Evolutionary conservation across 2,888 invertebrate genomes (phyloP).

Genomic region (Falcaria lacertinaria): DNA sequence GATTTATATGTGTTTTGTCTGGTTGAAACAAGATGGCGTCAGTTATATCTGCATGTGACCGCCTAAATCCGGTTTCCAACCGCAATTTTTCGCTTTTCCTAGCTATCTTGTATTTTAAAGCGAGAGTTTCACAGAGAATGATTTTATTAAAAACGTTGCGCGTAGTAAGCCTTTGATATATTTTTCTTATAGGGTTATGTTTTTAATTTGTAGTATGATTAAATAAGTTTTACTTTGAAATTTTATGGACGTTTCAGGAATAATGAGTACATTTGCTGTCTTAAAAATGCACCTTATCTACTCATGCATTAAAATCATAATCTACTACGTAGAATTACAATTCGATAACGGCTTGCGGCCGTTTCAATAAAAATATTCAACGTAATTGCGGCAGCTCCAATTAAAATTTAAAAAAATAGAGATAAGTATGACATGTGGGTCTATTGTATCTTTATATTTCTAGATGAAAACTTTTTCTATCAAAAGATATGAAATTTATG

Average conservation of each 20-base stretch:
- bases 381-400: no score
- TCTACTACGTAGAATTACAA: no score
- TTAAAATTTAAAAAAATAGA: no score
- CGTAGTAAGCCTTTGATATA: constrained; percentile 8
- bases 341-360: no score
- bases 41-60: constrained; percentile 59
- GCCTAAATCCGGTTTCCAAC: constrained; percentile 40
- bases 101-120: constrained; percentile 42
- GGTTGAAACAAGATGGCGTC: constrained; percentile 55
- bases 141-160: constrained; percentile 37
- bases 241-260: no score
- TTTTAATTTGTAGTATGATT: no score
- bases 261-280: no score
- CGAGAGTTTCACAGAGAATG: constrained; percentile 33
- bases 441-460: no score
- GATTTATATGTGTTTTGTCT: constrained; percentile 64
- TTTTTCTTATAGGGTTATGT: neutral
- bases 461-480: neutral
- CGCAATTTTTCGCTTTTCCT: constrained; percentile 53
- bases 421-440: neutral
- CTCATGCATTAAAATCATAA: no score
- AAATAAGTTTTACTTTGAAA: neutral
- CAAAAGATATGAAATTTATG: neutral
- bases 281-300: no score
- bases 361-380: no score